Base-by-base conservation (phyloP, 2,888 invertebrate genomes). In the Polydrusus cervinus region DNA sequence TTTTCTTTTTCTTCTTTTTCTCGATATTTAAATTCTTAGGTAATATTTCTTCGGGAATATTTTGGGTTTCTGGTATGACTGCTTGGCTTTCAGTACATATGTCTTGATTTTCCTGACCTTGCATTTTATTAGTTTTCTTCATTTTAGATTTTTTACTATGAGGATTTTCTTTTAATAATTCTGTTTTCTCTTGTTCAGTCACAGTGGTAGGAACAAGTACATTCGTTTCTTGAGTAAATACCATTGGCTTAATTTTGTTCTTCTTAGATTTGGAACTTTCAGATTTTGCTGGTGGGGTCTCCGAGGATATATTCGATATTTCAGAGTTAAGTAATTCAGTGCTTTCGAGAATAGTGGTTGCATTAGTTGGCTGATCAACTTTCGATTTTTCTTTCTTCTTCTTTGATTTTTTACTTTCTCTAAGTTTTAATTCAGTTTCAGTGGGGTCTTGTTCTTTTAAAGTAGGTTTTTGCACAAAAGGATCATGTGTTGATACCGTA, bases 231-330 rank as follows among this genome's bases (percentile, higher is more conserved):
- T 65, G 45, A 11, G 13, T 5, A 34, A 14, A 0, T 16, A 1
- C 25, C 1, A 9, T 10, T 25, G 53, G 34, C 40, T 60, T 69
- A 13, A 25, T 45, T 45, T 60, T 60, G 38, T 49, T 70, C 49
- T 61, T 71, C 16, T 71, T 64, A 1, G 57, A 45, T 65, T 65
- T 71, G 11, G 25, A 40, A 55, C n/a, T 51, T 47, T 71, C 47
- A 9, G 16, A 9, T 6, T 53, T 45, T 30, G 65, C 34, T 11
- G n/a, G 38, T 38, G 38, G 38, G 40, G 0, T 20, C 10, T 51
- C 40, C 13, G 38, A 16, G 53, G 20, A 0, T 13, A 20, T 5
- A 18, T 51, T 18, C 34, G 38, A 11, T 38, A 20, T 18, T 40
- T 51, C 51, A 38, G n/a, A 0, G 7, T 3, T 40, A 16, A 10